Evolutionary conservation across 2,113 vertebrate genomes (phyloP).

Genomic region (Siphamia tubifer): DNA sequence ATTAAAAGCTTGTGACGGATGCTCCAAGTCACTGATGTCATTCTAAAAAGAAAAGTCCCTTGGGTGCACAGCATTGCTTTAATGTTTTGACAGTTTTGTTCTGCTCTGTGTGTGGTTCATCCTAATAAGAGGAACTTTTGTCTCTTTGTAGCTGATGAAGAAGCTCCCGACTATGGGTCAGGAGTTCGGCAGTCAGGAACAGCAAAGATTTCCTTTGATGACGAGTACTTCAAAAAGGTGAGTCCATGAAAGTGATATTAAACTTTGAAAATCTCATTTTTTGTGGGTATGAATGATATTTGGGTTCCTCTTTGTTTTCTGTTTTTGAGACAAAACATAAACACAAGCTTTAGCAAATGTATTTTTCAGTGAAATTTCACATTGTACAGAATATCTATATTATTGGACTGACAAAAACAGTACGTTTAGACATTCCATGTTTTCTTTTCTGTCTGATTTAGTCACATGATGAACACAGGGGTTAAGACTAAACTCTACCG

Average conservation of each 20-base stretch:
- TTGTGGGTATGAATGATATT: neutral
- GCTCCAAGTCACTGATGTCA: neutral
- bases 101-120: slow-evolving; percentile 6
- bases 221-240: slow-evolving; percentile 96
- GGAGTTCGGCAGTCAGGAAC: slow-evolving; percentile 97
- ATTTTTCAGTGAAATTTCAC: too few species aligned
- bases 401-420: too few species aligned
- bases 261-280: neutral
- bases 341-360: neutral
- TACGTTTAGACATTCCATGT: too few species aligned
- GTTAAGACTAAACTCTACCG: too few species aligned
- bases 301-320: neutral
- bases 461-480: too few species aligned
- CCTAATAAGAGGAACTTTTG: slow-evolving; percentile 36
- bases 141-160: slow-evolving; percentile 87
- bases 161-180: slow-evolving; percentile 98
- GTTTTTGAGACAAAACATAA: neutral
- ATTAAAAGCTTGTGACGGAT: neutral
- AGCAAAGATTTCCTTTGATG: slow-evolving; percentile 98
- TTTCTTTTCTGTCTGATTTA: too few species aligned
- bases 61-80: slow-evolving; percentile 12
- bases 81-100: slow-evolving; percentile 13
- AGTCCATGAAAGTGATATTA: slow-evolving; percentile 18
- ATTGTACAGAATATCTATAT: too few species aligned
- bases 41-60: slow-evolving; percentile 7